These are phyloP conservation scores for Macrotrachela quadricornifera DNA, from an alignment of 1,140 invertebrate species.

Conservation along the genomic window DNA sequence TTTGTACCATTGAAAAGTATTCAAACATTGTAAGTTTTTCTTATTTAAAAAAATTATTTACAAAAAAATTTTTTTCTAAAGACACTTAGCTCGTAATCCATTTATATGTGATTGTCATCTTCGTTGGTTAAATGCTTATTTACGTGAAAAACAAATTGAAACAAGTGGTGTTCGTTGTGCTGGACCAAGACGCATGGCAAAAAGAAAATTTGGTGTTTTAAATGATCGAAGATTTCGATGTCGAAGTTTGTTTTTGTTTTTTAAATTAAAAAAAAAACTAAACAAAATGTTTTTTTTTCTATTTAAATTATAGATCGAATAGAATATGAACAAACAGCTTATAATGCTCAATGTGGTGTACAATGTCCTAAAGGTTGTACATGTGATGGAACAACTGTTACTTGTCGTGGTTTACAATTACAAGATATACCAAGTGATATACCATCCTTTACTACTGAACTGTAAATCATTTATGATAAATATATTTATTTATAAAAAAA, in stretches of 20 bases:
- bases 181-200: constrained; percentile 62
- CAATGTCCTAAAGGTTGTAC: constrained; percentile 55
- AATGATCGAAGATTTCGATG: too few species aligned
- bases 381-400: constrained; percentile 64
- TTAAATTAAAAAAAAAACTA: too few species aligned
- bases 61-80: constrained; percentile 27
- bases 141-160: constrained; percentile 66
- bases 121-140: constrained; percentile 74
- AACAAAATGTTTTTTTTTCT: too few species aligned
- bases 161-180: constrained; percentile 86
- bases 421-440: constrained; percentile 64
- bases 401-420: constrained; percentile 62
- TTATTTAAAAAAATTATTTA: too few species aligned
- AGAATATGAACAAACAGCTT: too few species aligned
- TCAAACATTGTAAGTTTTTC: constrained; percentile 30
- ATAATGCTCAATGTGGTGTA: too few species aligned
- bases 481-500: too few species aligned
- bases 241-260: too few species aligned
- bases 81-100: constrained; percentile 84
- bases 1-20: constrained; percentile 73
- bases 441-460: constrained; percentile 66
- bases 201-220: constrained; percentile 34
- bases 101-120: constrained; percentile 95
- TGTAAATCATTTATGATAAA: constrained; percentile 50
- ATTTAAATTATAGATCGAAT: too few species aligned